These are phyloP conservation scores for Acromyrmex echinatior DNA, from an alignment of 1,140 invertebrate species.

Conservation along the genomic window DNA sequence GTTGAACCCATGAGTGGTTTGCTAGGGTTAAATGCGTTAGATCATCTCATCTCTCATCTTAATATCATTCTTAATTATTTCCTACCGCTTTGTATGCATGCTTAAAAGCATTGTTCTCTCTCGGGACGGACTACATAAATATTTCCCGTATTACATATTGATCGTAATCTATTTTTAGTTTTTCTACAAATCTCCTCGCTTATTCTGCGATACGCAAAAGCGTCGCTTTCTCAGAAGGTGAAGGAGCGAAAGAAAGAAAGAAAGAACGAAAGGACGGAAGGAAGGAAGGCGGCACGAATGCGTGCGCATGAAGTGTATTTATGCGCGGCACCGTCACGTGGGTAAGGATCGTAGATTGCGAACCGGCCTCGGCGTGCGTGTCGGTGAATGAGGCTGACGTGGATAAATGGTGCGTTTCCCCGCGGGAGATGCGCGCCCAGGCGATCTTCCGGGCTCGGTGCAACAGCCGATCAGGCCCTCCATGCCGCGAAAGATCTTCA, in stretches of 20 bases:
- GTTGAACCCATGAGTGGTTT: too few relatives aligned
- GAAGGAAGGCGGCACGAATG: constrained; percentile 53
- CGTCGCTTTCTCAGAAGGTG: constrained; percentile 9
- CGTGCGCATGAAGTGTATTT: constrained; percentile 75
- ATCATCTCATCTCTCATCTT: neutral
- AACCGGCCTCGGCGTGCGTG: constrained; percentile 67
- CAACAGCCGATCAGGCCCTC: constrained; percentile 70
- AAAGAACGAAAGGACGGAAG: constrained; percentile 35
- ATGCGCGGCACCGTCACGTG: constrained; percentile 76
- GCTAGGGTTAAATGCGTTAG: neutral
- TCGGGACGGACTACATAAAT: neutral
- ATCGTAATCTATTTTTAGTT: constrained; percentile 15
- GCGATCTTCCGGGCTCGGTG: constrained; percentile 80
- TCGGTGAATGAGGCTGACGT: constrained; percentile 85
- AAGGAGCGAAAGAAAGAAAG: constrained; percentile 24
- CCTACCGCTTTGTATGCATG: neutral
- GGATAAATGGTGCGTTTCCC: constrained; percentile 85
- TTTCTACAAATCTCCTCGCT: neutral
- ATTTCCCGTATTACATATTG: neutral
- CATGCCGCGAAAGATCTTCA: constrained; percentile 63
- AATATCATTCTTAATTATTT: neutral
- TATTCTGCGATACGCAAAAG: constrained; percentile 15
- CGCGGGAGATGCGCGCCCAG: constrained; percentile 80
- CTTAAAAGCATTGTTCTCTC: neutral
- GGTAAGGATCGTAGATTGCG: constrained; percentile 78